Evolutionary conservation across 2,888 invertebrate species (phyloP), one percentile per base, ranked within the genome.

Genomic region (Meta bourneti): DNA sequence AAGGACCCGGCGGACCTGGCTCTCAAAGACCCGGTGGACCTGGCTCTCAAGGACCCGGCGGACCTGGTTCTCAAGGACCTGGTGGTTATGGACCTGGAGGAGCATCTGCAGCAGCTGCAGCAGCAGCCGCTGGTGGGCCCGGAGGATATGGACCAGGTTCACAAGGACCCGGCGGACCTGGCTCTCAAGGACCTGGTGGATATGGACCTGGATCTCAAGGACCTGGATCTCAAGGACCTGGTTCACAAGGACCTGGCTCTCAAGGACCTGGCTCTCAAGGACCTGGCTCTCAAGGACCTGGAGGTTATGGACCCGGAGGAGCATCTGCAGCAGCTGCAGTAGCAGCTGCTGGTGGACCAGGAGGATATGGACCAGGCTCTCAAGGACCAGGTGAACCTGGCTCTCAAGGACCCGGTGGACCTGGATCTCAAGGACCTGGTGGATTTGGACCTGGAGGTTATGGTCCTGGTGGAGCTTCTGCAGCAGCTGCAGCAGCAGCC

Each of bases 231-330:
- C 34, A 34, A 34, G 34, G 34, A 34, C 34, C 34, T 4, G 34
- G 84, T 11, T 34, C n/a, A n/a, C n/a, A n/a, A n/a, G 34, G 34
- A 34, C 34, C 34, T 34, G 34, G 34, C 34, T 34, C 34, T 34
- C 34, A 34, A 69, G 54, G 0, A 90, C 79, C 61, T 79, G 72
- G 13, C 61, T 84, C 7, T 79, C 61, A 51, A 83, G 34, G 34
- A 34, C 34, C 34, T 34, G 34, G 34, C 34, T 34, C 34, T 34
- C 34, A 34, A 34, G 34, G 34, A 84, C 54, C 78, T 19, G 20
- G 20, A 70, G 80, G 80, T 1, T 54, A 80, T 7, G 80, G 16
- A 11, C 48, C 16, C 0, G 48, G 69, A 7, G 80, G 34, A 48
- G 80, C 80, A 6, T 52, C 80, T 7, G 80, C 69, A 6, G 80